phyloP scores from a whole-genome alignment of 2,113 vertebrate species.

The Anolis carolinensis region DNA sequence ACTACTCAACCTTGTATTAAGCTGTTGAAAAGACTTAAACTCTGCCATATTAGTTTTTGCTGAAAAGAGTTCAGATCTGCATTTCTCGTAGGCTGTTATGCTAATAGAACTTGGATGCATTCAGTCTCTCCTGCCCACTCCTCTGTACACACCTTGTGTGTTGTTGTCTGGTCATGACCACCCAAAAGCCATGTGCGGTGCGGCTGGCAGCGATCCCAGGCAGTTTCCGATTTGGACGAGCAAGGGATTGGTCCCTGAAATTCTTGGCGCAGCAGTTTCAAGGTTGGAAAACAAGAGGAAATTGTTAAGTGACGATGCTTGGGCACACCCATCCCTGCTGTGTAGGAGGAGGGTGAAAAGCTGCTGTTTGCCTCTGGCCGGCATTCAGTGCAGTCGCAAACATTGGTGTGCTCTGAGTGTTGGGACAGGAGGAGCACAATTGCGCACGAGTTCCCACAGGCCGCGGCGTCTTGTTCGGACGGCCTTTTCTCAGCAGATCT shows the following conservation, averaged over 20 bases:
- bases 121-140: no score
- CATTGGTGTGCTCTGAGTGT: neutral
- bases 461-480: neutral
- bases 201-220: neutral
- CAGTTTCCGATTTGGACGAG: neutral
- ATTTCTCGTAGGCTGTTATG: neutral
- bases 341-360: neutral
- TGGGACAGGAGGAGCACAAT: neutral
- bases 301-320: neutral
- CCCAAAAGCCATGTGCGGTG: neutral
- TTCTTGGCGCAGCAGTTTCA: neutral
- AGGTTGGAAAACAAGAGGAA: conserved; percentile 13
- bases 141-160: neutral
- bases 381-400: no score
- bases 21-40: neutral
- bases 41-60: no score
- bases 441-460: neutral
- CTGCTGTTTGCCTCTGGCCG: conserved; percentile 5
- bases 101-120: no score
- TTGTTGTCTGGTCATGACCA: neutral
- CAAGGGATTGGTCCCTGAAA: neutral
- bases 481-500: neutral
- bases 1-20: no score
- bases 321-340: neutral
- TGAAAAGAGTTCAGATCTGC: neutral